phyloP scores from a whole-genome alignment of 1,140 invertebrate species.

The Habropoda laboriosa region DNA sequence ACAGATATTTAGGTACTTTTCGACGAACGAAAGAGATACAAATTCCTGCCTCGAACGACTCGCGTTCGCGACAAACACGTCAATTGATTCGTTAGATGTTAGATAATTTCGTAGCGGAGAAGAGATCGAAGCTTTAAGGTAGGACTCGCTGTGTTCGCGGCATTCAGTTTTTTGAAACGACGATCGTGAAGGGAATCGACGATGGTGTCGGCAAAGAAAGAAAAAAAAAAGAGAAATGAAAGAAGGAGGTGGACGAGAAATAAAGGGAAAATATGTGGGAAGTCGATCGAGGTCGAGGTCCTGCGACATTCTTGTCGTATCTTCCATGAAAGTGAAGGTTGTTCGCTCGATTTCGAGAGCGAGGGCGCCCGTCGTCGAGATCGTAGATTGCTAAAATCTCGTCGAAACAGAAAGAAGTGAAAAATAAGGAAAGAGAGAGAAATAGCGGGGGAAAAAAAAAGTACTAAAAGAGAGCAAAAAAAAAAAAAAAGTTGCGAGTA shows the following conservation, averaged over 20 bases:
- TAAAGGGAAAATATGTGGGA: background rate
- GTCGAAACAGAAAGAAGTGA: conserved; percentile 19
- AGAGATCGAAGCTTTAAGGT: conserved; percentile 55
- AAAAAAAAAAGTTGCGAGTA: background rate
- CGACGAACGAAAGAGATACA: conserved; percentile 22
- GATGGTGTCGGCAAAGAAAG: conserved; percentile 4
- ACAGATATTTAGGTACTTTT: conserved; percentile 43
- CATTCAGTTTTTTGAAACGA: conserved; percentile 16
- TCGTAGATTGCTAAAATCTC: conserved; percentile 51
- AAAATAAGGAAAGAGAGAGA: too few species aligned
- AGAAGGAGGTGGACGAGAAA: background rate
- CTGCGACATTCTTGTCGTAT: background rate
- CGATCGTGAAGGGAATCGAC: conserved; percentile 25
- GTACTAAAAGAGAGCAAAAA: too few species aligned
- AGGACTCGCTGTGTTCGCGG: conserved; percentile 40
- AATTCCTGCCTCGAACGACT: conserved; percentile 53
- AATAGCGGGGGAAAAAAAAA: conserved; percentile 22
- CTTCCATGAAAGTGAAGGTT: conserved; percentile 27
- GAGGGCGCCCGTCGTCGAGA: conserved; percentile 62
- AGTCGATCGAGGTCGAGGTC: conserved; percentile 36
- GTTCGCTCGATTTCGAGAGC: conserved; percentile 33
- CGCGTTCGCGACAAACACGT: conserved; percentile 58
- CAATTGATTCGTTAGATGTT: conserved; percentile 64
- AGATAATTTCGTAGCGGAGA: conserved; percentile 53
- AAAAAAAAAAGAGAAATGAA: background rate